Conservation (phyloP, 1,140 invertebrate species). For the Zaprionus davidi region DNA sequence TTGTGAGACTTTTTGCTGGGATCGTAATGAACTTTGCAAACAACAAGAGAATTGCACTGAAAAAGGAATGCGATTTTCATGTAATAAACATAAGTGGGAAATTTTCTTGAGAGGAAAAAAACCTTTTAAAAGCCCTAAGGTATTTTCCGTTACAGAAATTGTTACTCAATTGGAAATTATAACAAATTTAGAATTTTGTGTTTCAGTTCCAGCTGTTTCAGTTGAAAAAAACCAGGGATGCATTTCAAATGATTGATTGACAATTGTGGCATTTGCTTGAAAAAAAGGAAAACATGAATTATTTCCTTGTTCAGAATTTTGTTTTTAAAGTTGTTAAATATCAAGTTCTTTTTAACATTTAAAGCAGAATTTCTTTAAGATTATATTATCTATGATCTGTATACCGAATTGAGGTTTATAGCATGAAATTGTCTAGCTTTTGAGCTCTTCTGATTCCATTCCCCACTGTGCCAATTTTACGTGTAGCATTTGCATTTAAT, state of each 20-base stretch:
- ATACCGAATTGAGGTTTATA: not conserved
- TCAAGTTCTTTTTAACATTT: no score
- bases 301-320: no score
- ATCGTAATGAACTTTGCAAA: not conserved
- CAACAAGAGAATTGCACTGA: not conserved
- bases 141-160: not conserved
- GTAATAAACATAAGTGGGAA: not conserved
- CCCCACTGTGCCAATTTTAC: constrained; percentile 4
- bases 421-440: not conserved
- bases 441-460: not conserved
- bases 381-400: not conserved
- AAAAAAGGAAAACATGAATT: no score
- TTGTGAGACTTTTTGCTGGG: constrained; percentile 3
- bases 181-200: no score
- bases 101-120: not conserved
- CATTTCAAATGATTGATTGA: no score
- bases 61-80: constrained; percentile 6
- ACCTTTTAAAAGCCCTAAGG: not conserved
- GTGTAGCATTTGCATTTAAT: constrained; percentile 3
- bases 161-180: not conserved
- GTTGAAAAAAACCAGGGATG: not conserved
- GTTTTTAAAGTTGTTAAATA: no score
- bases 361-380: not conserved
- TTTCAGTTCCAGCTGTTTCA: not conserved
- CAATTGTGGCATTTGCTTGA: no score